Evolutionary conservation across 2,113 vertebrate species (phyloP).

Genomic region (Saccopteryx leptura): DNA sequence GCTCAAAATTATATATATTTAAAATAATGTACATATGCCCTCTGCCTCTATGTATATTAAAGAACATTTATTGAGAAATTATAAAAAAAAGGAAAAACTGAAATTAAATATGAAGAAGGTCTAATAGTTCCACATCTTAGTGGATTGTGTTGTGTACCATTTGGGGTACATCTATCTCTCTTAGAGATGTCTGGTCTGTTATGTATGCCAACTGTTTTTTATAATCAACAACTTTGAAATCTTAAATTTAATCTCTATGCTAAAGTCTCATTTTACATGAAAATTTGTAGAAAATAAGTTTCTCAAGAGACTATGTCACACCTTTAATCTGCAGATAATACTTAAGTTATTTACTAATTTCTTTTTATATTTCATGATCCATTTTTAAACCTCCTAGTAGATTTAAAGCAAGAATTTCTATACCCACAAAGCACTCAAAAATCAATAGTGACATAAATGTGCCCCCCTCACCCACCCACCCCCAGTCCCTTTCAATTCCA

Average conservation of each 20-base stretch:
- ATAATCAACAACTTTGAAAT: neutral
- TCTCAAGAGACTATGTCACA: neutral
- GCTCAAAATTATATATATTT: neutral
- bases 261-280: conserved; percentile 50
- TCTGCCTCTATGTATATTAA: neutral
- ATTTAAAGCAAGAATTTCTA: neutral
- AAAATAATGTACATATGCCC: neutral
- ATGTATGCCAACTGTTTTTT: neutral
- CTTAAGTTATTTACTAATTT: conserved; percentile 29
- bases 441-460: neutral
- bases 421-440: neutral
- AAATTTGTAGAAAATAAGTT: conserved; percentile 36
- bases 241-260: conserved; percentile 28
- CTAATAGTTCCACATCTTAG: neutral
- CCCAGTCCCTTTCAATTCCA: neutral
- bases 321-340: neutral
- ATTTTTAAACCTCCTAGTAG: conserved; percentile 3
- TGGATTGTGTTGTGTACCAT: neutral
- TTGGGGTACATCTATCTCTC: neutral
- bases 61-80: conserved; percentile 27
- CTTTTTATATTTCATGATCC: neutral
- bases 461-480: fast-evolving
- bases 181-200: neutral
- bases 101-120: neutral
- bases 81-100: conserved; percentile 5